Percentiles rank a stretch among this genome's conserved stretches.
phyloP scores from a whole-genome alignment of 2,888 invertebrate genomes.

The Euplagia quadripunctaria region DNA sequence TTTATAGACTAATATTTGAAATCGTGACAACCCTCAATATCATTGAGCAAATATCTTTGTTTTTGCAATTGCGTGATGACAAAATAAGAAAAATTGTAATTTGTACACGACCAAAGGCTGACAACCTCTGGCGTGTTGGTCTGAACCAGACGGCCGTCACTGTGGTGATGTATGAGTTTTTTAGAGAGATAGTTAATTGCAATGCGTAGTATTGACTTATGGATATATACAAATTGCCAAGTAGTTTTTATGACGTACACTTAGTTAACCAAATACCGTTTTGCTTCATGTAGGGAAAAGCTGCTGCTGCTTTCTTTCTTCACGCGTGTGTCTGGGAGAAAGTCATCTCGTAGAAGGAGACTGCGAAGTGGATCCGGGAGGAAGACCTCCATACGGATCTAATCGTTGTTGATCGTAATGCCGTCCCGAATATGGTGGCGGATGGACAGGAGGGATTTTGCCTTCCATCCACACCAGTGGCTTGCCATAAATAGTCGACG shows the following conservation, averaged over 20 bases:
- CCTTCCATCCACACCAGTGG: too few species aligned
- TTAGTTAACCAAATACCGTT: not conserved
- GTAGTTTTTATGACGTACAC: not conserved
- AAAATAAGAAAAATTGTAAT: conserved; percentile 20
- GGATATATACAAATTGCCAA: not conserved
- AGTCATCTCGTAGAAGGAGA: not conserved
- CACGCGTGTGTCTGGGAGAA: not conserved
- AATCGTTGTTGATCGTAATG: too few species aligned
- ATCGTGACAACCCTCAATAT: conserved; percentile 31
- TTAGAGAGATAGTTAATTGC: not conserved
- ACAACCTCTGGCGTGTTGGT: conserved; percentile 24
- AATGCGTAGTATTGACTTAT: not conserved
- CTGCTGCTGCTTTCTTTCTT: not conserved
- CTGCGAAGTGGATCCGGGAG: not conserved
- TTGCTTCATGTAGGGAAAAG: not conserved
- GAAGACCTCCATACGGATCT: not conserved
- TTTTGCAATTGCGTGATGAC: conserved; percentile 37
- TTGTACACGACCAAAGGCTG: conserved; percentile 25
- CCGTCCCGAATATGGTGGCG: too few species aligned
- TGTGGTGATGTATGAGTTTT: not conserved
- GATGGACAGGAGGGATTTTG: too few species aligned
- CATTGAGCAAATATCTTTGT: conserved; percentile 21
- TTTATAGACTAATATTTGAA: not conserved
- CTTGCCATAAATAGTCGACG: too few species aligned
- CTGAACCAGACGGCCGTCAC: not conserved